These are phyloP conservation scores for Neofelis nebulosa DNA, from an alignment of 2,113 vertebrate species.

Conservation along the genomic window DNA sequence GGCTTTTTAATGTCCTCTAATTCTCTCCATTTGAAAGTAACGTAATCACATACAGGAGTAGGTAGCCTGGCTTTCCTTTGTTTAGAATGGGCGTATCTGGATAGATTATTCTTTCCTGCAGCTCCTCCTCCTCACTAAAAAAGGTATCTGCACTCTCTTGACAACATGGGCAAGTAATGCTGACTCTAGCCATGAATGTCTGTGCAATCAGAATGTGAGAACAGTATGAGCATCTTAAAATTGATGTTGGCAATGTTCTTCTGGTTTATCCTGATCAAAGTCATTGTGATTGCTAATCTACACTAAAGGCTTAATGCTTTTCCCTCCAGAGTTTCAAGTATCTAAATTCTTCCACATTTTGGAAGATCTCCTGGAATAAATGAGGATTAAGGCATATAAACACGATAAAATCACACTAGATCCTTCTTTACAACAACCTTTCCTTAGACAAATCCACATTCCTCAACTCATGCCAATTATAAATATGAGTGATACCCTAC, in stretches of 20 bases:
- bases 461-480: not conserved
- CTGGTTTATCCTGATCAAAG: not conserved
- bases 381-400: not conserved
- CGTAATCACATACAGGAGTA: not conserved
- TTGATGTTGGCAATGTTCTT: not conserved
- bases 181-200: not conserved
- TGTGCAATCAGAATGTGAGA: not conserved
- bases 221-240: not conserved
- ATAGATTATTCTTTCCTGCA: not conserved
- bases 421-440: not conserved
- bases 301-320: not conserved
- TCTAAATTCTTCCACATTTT: conserved; percentile 35
- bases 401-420: not conserved
- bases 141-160: not conserved
- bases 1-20: not conserved
- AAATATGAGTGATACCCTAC: not conserved
- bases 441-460: not conserved
- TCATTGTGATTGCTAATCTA: not conserved
- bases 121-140: not conserved
- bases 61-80: conserved; percentile 27
- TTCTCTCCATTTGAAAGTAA: conserved; percentile 11
- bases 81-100: conserved; percentile 22
- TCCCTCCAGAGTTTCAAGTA: not conserved
- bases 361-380: not conserved
- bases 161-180: not conserved